Evolutionary conservation across 2,888 invertebrate species (phyloP), one percentile per base, ranked within the genome.

Genomic region (Lasioglossum vierecki): DNA sequence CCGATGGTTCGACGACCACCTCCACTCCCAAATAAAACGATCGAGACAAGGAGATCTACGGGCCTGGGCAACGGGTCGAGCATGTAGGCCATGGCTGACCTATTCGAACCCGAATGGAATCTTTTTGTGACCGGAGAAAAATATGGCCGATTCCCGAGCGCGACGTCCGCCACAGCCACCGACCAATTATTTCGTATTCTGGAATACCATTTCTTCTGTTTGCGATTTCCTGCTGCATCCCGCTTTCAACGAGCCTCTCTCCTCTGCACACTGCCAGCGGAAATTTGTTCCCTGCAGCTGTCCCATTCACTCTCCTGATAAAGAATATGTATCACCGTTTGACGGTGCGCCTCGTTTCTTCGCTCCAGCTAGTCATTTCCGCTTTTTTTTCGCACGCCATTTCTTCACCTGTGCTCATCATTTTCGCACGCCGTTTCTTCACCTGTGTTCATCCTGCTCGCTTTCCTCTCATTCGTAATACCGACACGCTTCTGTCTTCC

Each of bases 1-100:
- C 84, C 88, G 89, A 87, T 89, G 89, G 88, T 89, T 92, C 90
- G 90, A 92, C 92, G 92, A 92, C 91, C 91, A 91, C 88, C 90
- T 73, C 71, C 81, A 70, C 83, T 82, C 80, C 87, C 84, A 86
- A 90, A 90, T 87, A 91, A 91, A 90, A 90, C 90, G 88, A 91
- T 89, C 88, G 88, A 89, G 89, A 89, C 81, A 35, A 46, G 66
- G 82, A 84, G 89, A 89, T 89, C 88, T 89, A 87, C 88, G 84
- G 82, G 76, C 79, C 83, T 75, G 70, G 80, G 72, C 85, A 82
- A 35, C 84, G 82, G 88, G 84, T 86, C 90, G 90, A 41, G 78
- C 90, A 83, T 86, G 90, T 90, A 86, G 90, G 90, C 88, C 75
- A 83, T 46, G 74, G 76, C 77, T 83, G 88, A 86, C 86, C 86